Evolutionary conservation across 2,888 invertebrate species (phyloP).

Genomic region (Lasioglossum marginatum): DNA sequence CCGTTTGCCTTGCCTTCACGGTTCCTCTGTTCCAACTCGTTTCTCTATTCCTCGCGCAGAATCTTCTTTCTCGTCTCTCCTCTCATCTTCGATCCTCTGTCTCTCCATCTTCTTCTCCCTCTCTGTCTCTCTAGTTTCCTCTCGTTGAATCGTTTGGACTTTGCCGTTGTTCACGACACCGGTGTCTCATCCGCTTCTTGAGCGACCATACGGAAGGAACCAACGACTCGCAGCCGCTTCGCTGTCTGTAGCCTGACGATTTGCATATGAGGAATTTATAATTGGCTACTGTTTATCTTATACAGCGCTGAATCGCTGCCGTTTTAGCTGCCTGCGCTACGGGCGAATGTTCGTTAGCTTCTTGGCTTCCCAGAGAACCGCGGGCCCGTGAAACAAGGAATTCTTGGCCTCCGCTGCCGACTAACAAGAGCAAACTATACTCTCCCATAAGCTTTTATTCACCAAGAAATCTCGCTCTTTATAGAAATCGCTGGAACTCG

Average conservation of each 20-base stretch:
- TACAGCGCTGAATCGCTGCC: constrained; percentile 43
- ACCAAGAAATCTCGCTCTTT: neutral
- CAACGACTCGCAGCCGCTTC: constrained; percentile 58
- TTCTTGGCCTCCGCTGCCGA: neutral
- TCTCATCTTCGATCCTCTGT: neutral
- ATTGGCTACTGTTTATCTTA: constrained; percentile 77
- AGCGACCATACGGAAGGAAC: constrained; percentile 65
- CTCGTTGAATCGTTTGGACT: constrained; percentile 12
- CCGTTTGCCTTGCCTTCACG: constrained; percentile 42
- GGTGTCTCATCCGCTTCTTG: constrained; percentile 68
- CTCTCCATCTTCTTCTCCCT: constrained; percentile 8
- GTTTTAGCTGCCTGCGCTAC: constrained; percentile 20
- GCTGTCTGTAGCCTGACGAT: constrained; percentile 60
- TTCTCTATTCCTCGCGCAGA: neutral
- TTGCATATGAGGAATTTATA: constrained; percentile 77
- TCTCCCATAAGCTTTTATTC: neutral
- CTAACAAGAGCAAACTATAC: neutral
- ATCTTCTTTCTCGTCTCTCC: neutral
- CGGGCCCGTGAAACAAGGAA: constrained; percentile 14
- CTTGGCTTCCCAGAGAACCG: constrained; percentile 47
- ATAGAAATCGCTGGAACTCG: neutral
- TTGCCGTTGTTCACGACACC: constrained; percentile 32
- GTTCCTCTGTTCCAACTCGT: constrained; percentile 51
- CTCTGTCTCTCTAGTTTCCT: neutral
- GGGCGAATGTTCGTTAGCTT: constrained; percentile 56